Percentiles rank a stretch among this genome's conserved stretches.
Evolutionary conservation across 2,888 invertebrate genomes (phyloP).

Genomic region (Rhaphigaster nebulosa): DNA sequence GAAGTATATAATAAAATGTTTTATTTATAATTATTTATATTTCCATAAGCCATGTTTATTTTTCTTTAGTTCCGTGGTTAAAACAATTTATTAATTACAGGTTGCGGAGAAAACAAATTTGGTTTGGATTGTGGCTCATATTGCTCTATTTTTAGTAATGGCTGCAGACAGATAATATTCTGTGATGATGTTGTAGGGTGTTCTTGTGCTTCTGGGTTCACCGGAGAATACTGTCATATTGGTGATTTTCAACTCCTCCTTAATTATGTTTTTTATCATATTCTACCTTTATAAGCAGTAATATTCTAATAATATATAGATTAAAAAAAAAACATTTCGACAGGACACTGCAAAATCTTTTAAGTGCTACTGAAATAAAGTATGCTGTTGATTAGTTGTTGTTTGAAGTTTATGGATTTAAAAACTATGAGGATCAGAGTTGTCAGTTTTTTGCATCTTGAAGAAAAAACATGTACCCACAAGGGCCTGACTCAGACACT

Average conservation of each 20-base stretch:
- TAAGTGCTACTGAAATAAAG: too few species aligned
- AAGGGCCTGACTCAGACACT: too few species aligned
- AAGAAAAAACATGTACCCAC: too few species aligned
- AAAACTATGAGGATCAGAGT: too few species aligned
- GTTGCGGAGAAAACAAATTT: constrained; percentile 47
- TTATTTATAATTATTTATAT: neutral
- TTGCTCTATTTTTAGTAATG: constrained; percentile 11
- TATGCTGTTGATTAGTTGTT: too few species aligned
- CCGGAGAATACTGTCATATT: constrained; percentile 13
- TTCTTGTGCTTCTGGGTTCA: constrained; percentile 40
- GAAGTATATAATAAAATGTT: neutral
- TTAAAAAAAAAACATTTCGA: too few species aligned
- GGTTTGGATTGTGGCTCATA: constrained; percentile 21
- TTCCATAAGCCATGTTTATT: neutral
- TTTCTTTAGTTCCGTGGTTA: neutral
- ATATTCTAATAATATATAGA: too few species aligned
- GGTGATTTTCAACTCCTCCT: neutral
- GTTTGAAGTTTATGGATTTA: too few species aligned
- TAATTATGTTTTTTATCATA: neutral
- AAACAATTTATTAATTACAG: neutral
- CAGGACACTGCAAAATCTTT: too few species aligned
- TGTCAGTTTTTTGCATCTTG: too few species aligned
- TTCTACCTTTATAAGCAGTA: neutral
- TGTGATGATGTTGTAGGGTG: constrained; percentile 36
- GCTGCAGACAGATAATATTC: constrained; percentile 27